phyloP scores from a whole-genome alignment of 1,140 invertebrate species.

The Marisa cornuarietis region DNA sequence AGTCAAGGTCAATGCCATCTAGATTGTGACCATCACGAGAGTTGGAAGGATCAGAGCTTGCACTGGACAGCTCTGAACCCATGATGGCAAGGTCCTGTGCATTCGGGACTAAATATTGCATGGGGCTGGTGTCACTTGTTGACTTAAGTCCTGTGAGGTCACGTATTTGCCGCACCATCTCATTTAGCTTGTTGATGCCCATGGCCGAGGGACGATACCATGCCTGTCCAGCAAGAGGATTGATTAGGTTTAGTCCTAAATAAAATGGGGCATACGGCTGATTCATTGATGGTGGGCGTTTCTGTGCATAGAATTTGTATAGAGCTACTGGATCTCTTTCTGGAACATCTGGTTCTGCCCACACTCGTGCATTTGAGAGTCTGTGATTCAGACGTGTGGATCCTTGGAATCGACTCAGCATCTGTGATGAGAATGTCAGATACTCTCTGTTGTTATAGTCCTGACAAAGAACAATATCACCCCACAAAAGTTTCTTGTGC shows the following conservation, averaged over 20 bases:
- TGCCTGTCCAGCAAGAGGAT: conserved; percentile 44
- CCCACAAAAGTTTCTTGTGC: conserved; percentile 59
- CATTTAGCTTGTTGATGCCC: conserved; percentile 59
- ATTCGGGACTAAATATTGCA: conserved; percentile 11
- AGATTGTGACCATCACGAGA: conserved; percentile 22
- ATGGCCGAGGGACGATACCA: conserved; percentile 58
- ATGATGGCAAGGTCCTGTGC: conserved; percentile 17
- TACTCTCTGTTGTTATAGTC: conserved; percentile 51
- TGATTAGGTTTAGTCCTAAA: conserved; percentile 46
- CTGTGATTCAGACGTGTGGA: conserved; percentile 34
- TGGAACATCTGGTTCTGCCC: conserved; percentile 41
- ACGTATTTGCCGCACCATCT: conserved; percentile 58
- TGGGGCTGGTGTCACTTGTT: conserved; percentile 10
- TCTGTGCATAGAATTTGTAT: conserved; percentile 55
- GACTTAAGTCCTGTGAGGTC: conserved; percentile 47
- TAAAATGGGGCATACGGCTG: conserved; percentile 55
- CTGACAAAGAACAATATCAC: conserved; percentile 51
- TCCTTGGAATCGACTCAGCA: conserved; percentile 31
- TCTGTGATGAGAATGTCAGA: conserved; percentile 46
- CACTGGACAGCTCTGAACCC: conserved; percentile 14
- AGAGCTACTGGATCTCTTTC: conserved; percentile 55
- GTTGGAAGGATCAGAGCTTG: conserved; percentile 13
- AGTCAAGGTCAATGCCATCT: conserved; percentile 7
- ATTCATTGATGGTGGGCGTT: conserved; percentile 49
- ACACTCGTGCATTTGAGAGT: conserved; percentile 37